phyloP scores from a whole-genome alignment of 1,140 invertebrate species.

The Caenorhabditis remanei region DNA sequence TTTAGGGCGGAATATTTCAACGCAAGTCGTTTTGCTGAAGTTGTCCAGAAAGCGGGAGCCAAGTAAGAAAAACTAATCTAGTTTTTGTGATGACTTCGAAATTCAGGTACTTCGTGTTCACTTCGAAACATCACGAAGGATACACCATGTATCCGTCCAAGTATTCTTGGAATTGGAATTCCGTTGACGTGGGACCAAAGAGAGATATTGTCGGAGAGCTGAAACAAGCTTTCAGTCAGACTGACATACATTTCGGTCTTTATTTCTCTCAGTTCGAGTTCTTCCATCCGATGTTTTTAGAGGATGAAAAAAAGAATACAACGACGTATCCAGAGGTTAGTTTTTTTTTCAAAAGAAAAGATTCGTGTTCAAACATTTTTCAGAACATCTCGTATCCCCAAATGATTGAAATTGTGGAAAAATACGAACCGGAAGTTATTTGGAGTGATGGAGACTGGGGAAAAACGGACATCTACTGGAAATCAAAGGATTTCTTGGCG shows the following conservation, averaged over 20 bases:
- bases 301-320: constrained; percentile 47
- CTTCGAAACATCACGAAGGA: constrained; percentile 94
- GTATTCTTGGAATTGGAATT: constrained; percentile 90
- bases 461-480: constrained; percentile 83
- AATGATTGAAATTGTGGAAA: constrained; percentile 81
- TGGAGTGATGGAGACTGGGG: constrained; percentile 89
- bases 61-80: constrained; percentile 62
- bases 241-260: constrained; percentile 79
- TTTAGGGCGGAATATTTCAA: constrained; percentile 70
- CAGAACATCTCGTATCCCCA: constrained; percentile 80
- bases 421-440: constrained; percentile 89
- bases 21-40: constrained; percentile 69
- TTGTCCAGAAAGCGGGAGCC: constrained; percentile 73
- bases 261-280: constrained; percentile 80
- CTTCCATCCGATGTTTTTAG: constrained; percentile 76
- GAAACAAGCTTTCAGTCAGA: constrained; percentile 75
- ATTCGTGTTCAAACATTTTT: not conserved
- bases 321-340: constrained; percentile 58
- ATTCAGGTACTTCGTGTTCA: constrained; percentile 87
- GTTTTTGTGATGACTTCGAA: constrained; percentile 15
- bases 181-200: constrained; percentile 87
- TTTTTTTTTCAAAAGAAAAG: not conserved
- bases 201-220: constrained; percentile 84
- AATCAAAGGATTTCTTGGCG: constrained; percentile 82
- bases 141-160: constrained; percentile 90